Evolutionary conservation across 2,797 vertebrate species (phyloP), one percentile per base, ranked within the genome.

Genomic region (Triplophysa bombifrons): DNA sequence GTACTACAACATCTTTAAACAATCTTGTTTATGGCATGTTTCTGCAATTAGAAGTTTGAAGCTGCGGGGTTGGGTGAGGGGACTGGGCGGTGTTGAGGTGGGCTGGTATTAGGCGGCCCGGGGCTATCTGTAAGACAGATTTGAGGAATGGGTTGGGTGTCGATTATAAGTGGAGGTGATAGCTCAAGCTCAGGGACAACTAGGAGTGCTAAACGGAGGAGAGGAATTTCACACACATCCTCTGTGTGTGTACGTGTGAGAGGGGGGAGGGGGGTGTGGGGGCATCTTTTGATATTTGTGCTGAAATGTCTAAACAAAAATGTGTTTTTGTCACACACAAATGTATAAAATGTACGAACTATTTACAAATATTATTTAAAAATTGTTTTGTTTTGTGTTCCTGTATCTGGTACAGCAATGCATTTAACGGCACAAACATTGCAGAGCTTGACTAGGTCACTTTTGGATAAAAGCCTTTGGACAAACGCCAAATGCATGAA

Each of bases 1-100:
- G 4, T 85, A 70, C 82, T 83, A 70, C 84, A 87, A 86, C 86
- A 86, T 89, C 84, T 89, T 87, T 84, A 85, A 86, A 83, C 85
- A 76, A 85, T 86, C 82, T 84, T 86, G 86, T 86, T 87, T 87
- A 89, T 86, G 87, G 84, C 75, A 82, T 86, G 85, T 84, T 83
- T 79, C 83, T 83, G 82, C 84, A 86, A 84, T 83, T 86, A 73
- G 34, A 76, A 84, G 78, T 84, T 82, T 77, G 58, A 85, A 84
- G 86, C 53, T 13, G 19, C 34, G 63, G 65, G 50, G 38, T 16
- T 61, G 56, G 72, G 71, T 70, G 60, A 41, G 68, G 75, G 71
- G 53, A 14, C 17, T 46, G 44, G 38, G 46, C 25, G 55, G 60
- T 41, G 69, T 16, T 55, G 83, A 86, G 76, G 34, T 80, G 48